Conservation (phyloP, 2,888 invertebrate genomes). For the Dichetophora obliterata region DNA sequence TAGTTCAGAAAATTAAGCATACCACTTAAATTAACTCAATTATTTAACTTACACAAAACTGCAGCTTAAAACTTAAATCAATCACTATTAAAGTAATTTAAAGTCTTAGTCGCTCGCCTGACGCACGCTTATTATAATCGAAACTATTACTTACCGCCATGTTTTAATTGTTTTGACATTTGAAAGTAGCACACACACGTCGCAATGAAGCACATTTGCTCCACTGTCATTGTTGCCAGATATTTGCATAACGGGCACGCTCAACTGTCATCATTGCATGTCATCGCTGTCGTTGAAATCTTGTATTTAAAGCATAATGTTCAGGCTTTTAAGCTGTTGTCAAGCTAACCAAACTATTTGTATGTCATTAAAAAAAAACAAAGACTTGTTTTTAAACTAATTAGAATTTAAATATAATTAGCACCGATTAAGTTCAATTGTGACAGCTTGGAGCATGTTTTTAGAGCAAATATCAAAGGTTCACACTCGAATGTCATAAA, state of each 20-base stretch:
- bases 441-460: conserved; percentile 1
- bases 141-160: not conserved
- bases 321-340: not conserved
- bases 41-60: too few species aligned
- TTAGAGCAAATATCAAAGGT: not conserved
- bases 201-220: not conserved
- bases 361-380: not conserved
- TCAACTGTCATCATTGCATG: not conserved
- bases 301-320: not conserved
- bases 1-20: too few species aligned
- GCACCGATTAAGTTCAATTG: not conserved
- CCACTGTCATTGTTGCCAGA: not conserved
- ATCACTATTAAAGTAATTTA: too few species aligned
- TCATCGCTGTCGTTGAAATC: too few species aligned
- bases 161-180: conserved; percentile 9
- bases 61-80: too few species aligned
- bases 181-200: not conserved
- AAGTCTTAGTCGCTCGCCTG: too few species aligned
- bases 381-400: not conserved
- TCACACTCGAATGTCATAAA: too few species aligned
- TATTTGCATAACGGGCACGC: not conserved
- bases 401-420: not conserved
- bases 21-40: too few species aligned
- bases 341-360: too few species aligned
- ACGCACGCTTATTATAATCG: not conserved